A percentile compares a stretch with the other conserved stretches of the same genome.
Evolutionary conservation across 1,140 invertebrate species (phyloP).

Genomic region (Leptestheria dahalacensis): DNA sequence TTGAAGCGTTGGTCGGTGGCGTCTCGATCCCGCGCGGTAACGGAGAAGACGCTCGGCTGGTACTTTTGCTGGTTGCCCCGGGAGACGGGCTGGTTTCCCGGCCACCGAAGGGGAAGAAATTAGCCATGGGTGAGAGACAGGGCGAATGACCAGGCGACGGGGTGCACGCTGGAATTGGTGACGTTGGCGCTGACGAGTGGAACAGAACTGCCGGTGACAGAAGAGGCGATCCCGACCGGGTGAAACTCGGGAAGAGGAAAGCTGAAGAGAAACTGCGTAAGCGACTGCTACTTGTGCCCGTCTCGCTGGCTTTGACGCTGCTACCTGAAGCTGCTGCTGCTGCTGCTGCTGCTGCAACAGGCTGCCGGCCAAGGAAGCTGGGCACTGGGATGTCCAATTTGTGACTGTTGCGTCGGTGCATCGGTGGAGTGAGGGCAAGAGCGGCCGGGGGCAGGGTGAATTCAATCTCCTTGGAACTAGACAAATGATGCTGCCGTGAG

Average conservation of each 20-base stretch:
- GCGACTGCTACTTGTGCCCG: background rate
- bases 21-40: background rate
- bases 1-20: background rate
- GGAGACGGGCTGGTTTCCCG: background rate
- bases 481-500: no score
- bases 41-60: background rate
- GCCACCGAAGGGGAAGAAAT: background rate
- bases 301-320: background rate
- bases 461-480: slow-evolving; percentile 11
- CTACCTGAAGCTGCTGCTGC: background rate
- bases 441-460: slow-evolving; percentile 11
- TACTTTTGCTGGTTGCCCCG: background rate
- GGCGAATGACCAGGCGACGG: slow-evolving; percentile 10
- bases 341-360: no score
- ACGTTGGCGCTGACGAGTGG: slow-evolving; percentile 12
- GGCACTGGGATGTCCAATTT: slow-evolving; percentile 2
- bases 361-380: no score
- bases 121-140: slow-evolving; percentile 7
- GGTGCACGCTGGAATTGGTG: slow-evolving; percentile 4
- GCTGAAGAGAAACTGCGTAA: slow-evolving; percentile 11
- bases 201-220: slow-evolving; percentile 7
- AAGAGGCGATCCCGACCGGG: slow-evolving; percentile 7
- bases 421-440: slow-evolving; percentile 8
- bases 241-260: slow-evolving; percentile 7
- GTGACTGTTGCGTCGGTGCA: background rate